These are phyloP conservation scores for Drosophila pruinosa DNA, from an alignment of 1,140 invertebrate species.

Conservation along the genomic window DNA sequence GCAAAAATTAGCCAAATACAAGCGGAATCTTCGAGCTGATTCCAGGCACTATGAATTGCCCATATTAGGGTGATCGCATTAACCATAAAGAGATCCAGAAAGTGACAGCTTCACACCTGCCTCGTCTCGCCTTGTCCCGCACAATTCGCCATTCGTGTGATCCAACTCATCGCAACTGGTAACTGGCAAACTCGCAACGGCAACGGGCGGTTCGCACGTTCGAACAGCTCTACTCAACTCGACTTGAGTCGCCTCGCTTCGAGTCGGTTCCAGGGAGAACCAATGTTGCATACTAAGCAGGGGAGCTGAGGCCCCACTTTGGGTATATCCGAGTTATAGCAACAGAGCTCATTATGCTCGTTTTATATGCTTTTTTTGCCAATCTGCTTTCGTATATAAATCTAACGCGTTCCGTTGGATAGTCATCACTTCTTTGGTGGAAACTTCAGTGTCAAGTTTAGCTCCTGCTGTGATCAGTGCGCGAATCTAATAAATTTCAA, in stretches of 20 bases:
- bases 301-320: conserved; percentile 44
- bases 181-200: conserved; percentile 30
- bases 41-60: conserved; percentile 1
- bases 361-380: conserved; percentile 53
- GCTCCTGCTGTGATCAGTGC: conserved; percentile 80
- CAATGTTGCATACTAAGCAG: conserved; percentile 62
- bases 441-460: conserved; percentile 83
- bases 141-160: conserved; percentile 2
- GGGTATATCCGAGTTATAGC: conserved; percentile 74
- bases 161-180: conserved; percentile 7
- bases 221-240: conserved; percentile 17
- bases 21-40: not conserved
- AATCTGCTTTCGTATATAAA: conserved; percentile 75
- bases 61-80: conserved; percentile 11
- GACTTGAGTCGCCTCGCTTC: not conserved
- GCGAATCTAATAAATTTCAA: conserved; percentile 29
- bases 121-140: not conserved
- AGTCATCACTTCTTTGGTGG: conserved; percentile 83
- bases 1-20: not conserved
- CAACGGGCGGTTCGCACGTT: conserved; percentile 60
- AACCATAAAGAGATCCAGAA: conserved; percentile 17
- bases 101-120: conserved; percentile 15
- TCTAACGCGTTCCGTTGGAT: conserved; percentile 72
- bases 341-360: conserved; percentile 65
- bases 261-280: conserved; percentile 32